Evolutionary conservation across 2,888 invertebrate genomes (phyloP).

Genomic region (Palloptera scutellata): DNA sequence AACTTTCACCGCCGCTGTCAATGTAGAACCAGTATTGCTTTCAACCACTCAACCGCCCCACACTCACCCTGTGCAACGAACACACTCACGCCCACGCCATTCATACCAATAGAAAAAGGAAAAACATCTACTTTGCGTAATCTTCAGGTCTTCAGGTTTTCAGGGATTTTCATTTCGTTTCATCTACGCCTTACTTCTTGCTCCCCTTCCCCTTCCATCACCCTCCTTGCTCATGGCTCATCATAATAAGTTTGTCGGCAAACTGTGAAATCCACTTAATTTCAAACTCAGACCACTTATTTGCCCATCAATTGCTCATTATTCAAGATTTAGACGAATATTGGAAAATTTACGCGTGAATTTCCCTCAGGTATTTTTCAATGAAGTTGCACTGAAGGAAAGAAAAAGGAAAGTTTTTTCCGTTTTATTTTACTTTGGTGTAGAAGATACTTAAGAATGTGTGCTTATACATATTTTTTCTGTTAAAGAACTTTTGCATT

Average conservation of each 20-base stretch:
- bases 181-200: not conserved
- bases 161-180: conserved; percentile 7
- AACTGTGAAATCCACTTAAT: conserved; percentile 42
- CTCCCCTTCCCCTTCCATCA: too few species aligned
- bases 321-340: conserved; percentile 35
- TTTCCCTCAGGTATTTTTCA: conserved; percentile 33
- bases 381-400: not conserved
- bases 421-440: not conserved
- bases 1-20: conserved; percentile 11
- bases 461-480: not conserved
- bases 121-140: not conserved
- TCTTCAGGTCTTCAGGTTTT: conserved; percentile 17
- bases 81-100: not conserved
- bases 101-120: not conserved
- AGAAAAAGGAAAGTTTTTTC: too few species aligned
- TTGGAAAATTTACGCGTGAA: conserved; percentile 37
- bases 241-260: not conserved
- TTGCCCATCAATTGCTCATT: conserved; percentile 41
- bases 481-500: too few species aligned
- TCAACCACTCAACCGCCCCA: not conserved
- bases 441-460: not conserved
- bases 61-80: not conserved
- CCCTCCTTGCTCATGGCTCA: not conserved
- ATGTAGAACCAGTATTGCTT: not conserved
- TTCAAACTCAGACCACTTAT: conserved; percentile 36